These are phyloP conservation scores for Spodoptera frugiperda DNA, from an alignment of 1,140 invertebrate genomes.

Conservation along the genomic window DNA sequence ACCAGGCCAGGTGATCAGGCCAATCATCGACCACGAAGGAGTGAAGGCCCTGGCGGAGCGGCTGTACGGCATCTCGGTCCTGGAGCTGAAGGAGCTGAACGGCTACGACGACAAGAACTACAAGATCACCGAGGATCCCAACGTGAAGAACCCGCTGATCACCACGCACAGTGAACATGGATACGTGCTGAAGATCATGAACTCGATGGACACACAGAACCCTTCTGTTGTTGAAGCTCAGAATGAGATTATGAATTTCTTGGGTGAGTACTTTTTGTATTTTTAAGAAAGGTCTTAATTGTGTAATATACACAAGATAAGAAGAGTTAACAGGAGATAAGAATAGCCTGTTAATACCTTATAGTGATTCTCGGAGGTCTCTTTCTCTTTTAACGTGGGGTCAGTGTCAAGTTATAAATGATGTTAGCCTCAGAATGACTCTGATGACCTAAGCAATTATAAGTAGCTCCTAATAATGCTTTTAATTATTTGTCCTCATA, in stretches of 20 bases:
- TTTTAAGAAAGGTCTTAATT: too few relatives aligned
- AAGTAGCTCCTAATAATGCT: too few relatives aligned
- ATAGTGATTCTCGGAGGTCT: too few relatives aligned
- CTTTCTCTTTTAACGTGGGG: too few relatives aligned
- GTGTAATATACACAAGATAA: too few relatives aligned
- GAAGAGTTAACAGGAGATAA: too few relatives aligned
- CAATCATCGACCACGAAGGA: constrained; percentile 85
- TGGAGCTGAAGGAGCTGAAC: constrained; percentile 89
- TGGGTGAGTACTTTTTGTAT: constrained; percentile 85
- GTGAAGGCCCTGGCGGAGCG: constrained; percentile 87
- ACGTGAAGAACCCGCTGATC: constrained; percentile 88
- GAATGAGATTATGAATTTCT: constrained; percentile 89
- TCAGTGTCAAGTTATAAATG: too few relatives aligned
- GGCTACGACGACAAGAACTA: constrained; percentile 95
- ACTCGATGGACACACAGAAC: constrained; percentile 92
- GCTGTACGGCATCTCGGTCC: constrained; percentile 90
- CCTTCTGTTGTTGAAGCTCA: constrained; percentile 89
- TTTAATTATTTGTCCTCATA: too few relatives aligned
- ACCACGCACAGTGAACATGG: constrained; percentile 86
- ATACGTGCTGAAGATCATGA: constrained; percentile 94
- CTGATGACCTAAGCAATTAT: too few relatives aligned
- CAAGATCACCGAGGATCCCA: constrained; percentile 81
- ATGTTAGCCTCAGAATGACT: too few relatives aligned
- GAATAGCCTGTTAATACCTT: too few relatives aligned
- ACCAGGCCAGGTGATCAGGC: constrained; percentile 88